Evolutionary conservation across 2,888 invertebrate species (phyloP), one percentile per base, ranked within the genome.

Genomic region (Eupithecia insigniata): DNA sequence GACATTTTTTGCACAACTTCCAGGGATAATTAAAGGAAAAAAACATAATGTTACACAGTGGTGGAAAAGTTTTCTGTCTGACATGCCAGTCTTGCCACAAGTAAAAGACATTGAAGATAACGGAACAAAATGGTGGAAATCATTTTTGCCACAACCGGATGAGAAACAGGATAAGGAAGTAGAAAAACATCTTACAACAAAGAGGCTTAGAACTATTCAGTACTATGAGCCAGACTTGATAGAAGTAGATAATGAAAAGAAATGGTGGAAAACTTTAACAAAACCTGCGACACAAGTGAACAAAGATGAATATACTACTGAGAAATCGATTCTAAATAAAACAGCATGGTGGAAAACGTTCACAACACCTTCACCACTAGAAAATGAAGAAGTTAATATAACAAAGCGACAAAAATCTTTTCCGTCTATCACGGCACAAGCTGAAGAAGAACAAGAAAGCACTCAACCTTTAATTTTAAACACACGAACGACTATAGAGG

Each of bases 81-180:
- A 55, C 12, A 55, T 26, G 55, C 55, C 46, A 22, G 22, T 51
- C 46, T 22, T 8, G 22, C 46, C 22, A 26, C 26, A 55, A 26
- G 55, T 55, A 55, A 22, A 51, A 51, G 55, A 55, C 12, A 55
- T 55, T 14, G 55, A 26, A 55, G 26, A 55, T 55, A 55, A 55
- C 55, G 26, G 55, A 55, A 55, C 55, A 14, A 55, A 55, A 55
- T 55, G 55, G 55, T 55, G 55, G 55, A 55, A 55, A 55, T 26
- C 12, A 14, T 26, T 26, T 14, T 4, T 55, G 5, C 26, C 55
- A 55, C 55, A 26, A 14, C 26, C 26, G 5, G 22, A 55, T 55
- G 26, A 55, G 55, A 55, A 55, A 26, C 55, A 12, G 26, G 2
- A 26, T 26, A 55, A 26, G 55, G 26, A 26, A 55, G 55, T 5